Evolutionary conservation across 30 jellyfish, hydroid and myxozoan genomes (phyloP), one percentile per base, ranked within the genome.

Genomic region (Rhopilema esculentum): DNA sequence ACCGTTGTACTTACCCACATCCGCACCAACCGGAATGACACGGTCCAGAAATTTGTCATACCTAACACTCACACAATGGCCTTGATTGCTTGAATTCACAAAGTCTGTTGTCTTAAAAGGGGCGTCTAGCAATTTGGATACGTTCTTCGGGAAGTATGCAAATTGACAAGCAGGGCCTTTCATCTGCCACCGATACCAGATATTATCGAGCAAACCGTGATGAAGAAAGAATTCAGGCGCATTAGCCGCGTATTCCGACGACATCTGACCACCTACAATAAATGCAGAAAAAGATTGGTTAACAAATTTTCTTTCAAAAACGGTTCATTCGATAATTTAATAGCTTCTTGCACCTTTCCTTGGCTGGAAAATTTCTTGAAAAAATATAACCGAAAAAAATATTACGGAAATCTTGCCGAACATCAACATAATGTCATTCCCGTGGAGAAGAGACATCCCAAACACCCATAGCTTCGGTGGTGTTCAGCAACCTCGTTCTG

Each of bases 101-200:
- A 84, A 84, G 23, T 61, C 80, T 15, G 8, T 61, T 75, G 93
- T 25, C 22, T 50, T 16, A 26, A 21, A 84, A 22, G 40, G 63
- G 15, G 75, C 19, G 19, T 40, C 63, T 16, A 27, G 7, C 63
- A 84, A 80, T 17, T 71, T 22, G 4, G 61, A 20, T n/a, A 19
- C 16, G 2, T 50, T 52, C 9, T 40, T 77, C 4, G 51, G 65
- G 23, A 9, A 75, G 49, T 74, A 75, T n/a, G 78, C 87, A 27
- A 67, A 27, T 51, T 69, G 48, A 26, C 91, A 77, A 2, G 22
- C 27, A 27, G 6, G 33, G 77, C 74, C 30, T 27, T 53, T 79
- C 67, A n/a, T 48, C 66, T 88, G 96, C 96, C 96, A 88, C 49
- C 84, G 62, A 33, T 78, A 69, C 96, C 96, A 88, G n/a, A 88